These are phyloP conservation scores for Bellardia pandia DNA, from an alignment of 2,888 invertebrate species.

Conservation along the genomic window DNA sequence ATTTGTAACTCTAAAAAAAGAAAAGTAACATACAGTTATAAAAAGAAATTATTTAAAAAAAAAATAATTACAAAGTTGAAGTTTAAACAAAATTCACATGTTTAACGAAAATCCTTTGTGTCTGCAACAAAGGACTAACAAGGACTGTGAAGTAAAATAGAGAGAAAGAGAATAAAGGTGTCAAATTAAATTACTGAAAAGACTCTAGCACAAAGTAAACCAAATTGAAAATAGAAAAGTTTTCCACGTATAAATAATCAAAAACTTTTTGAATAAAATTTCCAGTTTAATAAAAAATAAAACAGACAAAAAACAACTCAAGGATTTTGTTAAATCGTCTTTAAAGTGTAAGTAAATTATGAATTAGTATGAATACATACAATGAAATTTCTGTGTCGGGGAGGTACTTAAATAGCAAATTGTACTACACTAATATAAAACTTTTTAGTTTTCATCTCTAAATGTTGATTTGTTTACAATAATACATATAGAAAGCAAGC, in stretches of 20 bases:
- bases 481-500: too few relatives aligned
- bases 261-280: conserved; percentile 4
- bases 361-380: not conserved
- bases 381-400: not conserved
- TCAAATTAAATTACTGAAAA: conserved; percentile 5
- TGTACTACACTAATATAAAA: too few relatives aligned
- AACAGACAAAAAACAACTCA: not conserved
- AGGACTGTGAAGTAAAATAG: conserved; percentile 60
- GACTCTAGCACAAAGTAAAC: not conserved
- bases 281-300: conserved; percentile 2
- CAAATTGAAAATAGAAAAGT: conserved; percentile 6
- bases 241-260: not conserved
- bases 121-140: conserved; percentile 60
- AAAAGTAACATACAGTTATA: conserved; percentile 61
- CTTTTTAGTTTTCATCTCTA: too few relatives aligned
- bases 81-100: conserved; percentile 56
- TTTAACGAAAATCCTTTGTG: conserved; percentile 64
- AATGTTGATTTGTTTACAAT: too few relatives aligned
- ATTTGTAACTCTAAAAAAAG: conserved; percentile 55
- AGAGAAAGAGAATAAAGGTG: conserved; percentile 22
- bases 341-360: conserved; percentile 55
- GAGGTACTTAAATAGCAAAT: not conserved
- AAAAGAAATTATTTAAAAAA: conserved; percentile 27
- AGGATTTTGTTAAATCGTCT: conserved; percentile 21
- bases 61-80: not conserved